Conservation (phyloP, 2,888 invertebrate species). For the Rhamnusium bicolor region DNA sequence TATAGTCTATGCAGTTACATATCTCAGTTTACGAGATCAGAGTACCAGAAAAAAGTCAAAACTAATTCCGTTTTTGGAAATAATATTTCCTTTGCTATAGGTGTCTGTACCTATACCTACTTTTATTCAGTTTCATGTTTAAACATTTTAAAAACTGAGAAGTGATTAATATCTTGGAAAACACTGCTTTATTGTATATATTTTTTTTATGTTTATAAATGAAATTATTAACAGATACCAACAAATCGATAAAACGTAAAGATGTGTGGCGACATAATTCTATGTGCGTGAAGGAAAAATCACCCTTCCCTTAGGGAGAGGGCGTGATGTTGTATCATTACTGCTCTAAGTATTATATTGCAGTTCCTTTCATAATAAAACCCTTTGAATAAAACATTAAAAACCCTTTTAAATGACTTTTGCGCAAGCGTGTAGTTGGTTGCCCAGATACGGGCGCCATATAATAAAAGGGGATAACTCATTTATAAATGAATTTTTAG, state of each 20-base stretch:
- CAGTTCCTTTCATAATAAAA: background rate
- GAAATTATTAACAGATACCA: too few relatives aligned
- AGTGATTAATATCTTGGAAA: too few relatives aligned
- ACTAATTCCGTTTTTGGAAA: too few relatives aligned
- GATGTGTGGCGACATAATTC: constrained; percentile 1
- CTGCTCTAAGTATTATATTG: background rate
- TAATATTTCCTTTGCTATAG: too few relatives aligned
- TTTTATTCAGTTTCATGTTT: too few relatives aligned
- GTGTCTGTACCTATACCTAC: too few relatives aligned
- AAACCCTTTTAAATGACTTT: background rate
- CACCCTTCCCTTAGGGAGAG: background rate
- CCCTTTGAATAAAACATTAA: constrained; percentile 9
- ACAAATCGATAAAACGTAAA: background rate
- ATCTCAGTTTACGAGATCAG: too few relatives aligned
- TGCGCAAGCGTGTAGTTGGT: constrained; percentile 45
- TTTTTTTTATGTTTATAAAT: too few relatives aligned
- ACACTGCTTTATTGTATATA: too few relatives aligned
- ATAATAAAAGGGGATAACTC: constrained; percentile 15
- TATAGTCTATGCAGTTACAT: too few relatives aligned
- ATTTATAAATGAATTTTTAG: constrained; percentile 25
- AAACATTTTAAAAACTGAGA: too few relatives aligned
- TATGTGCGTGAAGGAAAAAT: constrained; percentile 7
- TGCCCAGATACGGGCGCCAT: constrained; percentile 49
- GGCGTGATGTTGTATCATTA: background rate
- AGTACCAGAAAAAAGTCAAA: too few relatives aligned